Base-by-base conservation (phyloP, 1,140 invertebrate species). In the Bombus confusus region DNA sequence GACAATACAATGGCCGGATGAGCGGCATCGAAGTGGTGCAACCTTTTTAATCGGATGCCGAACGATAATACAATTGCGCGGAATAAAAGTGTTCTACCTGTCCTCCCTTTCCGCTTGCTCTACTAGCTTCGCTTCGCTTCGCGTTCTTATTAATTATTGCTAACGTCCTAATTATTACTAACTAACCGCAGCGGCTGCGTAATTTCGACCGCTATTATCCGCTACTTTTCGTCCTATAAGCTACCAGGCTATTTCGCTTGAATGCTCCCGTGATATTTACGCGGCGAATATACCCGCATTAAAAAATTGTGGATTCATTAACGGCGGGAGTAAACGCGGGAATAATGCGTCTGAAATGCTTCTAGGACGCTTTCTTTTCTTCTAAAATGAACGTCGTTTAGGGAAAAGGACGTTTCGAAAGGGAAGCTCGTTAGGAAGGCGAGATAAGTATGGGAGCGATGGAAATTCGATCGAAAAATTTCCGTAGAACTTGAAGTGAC, bases 71-170 rank as follows among this genome's bases (percentile, higher is more conserved):
- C 71, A 52, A 43, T 66, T 72, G 43, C 25, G 13, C 75, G 74
- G 41, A 77, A 68, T 59, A 64, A 12, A 62, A 34, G 71, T 86
- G 79, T 84, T 80, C 75, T 34, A 2, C 31, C 31, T 31, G 13
- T 64, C 81, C 43, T 76, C n/a, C 4, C 10, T 52, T 15, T 9
- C 74, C 88, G 43, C 88, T 79, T 64, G 64, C 25, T 25, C 28
- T 25, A 59, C 59, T 90, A 90, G 72, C 73, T 78, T 78, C 25
- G 6, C 73, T 78, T 78, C 25, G 6, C 43, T 62, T 62, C 83
- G 76, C 86, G 66, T 90, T 86, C 80, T 86, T 90, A 90, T 90
- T 90, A 90, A 90, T 88, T 88, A 90, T 90, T 72, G 72, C 85
- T 90, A 88, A 90, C 71, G 83, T 34, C 41, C 80, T 87, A 90